phyloP scores from a whole-genome alignment of 2,888 invertebrate species.

The Campoplex capitator region DNA sequence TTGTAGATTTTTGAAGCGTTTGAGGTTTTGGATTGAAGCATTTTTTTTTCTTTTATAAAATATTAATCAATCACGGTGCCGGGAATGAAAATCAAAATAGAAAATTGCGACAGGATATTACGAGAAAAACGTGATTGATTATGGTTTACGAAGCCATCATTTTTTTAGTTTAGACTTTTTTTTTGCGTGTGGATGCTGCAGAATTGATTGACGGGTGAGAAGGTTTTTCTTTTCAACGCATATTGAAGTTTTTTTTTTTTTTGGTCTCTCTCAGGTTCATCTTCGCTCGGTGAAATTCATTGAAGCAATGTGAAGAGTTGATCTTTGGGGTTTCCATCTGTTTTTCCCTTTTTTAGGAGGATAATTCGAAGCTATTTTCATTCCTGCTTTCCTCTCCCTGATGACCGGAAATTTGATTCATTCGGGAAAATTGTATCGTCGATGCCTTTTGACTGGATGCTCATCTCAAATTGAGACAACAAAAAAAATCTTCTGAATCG shows the following conservation, averaged over 20 bases:
- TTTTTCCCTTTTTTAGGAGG: conserved; percentile 28
- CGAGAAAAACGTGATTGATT: conserved; percentile 40
- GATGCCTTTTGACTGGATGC: conserved; percentile 41
- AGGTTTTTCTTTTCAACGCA: background rate
- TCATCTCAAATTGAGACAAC: conserved; percentile 24
- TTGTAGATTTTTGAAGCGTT: background rate
- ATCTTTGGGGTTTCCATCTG: conserved; percentile 51
- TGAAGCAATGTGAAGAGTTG: conserved; percentile 35
- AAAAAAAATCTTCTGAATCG: conserved; percentile 14
- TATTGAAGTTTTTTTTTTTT: background rate
- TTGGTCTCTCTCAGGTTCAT: background rate
- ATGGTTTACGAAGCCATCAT: conserved; percentile 1
- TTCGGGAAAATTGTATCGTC: conserved; percentile 28
- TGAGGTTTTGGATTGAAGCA: background rate
- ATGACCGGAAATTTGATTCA: conserved; percentile 54
- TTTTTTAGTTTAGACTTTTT: background rate
- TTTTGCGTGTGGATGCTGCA: background rate
- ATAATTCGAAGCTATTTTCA: conserved; percentile 19
- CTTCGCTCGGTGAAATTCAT: background rate
- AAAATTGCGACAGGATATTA: conserved; percentile 9
- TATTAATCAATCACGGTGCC: background rate
- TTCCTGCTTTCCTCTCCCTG: background rate
- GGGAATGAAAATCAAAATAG: background rate
- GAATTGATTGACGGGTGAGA: conserved; percentile 44
- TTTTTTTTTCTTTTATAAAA: background rate